These are phyloP conservation scores for Rhynchophorus ferrugineus DNA, from an alignment of 1,140 invertebrate genomes.

Conservation along the genomic window DNA sequence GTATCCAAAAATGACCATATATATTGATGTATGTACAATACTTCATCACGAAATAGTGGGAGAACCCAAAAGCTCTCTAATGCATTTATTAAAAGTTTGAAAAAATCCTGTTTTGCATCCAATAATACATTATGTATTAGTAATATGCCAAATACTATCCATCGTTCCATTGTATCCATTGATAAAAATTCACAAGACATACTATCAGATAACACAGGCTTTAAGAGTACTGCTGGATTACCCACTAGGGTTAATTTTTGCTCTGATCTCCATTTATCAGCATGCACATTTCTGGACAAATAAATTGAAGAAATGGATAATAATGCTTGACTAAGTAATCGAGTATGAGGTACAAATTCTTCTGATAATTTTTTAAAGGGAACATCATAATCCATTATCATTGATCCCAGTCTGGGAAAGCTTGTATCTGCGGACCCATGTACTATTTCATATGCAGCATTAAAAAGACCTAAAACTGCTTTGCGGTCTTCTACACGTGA, in stretches of 20 bases:
- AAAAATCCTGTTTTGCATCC: constrained; percentile 57
- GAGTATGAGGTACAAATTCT: constrained; percentile 93
- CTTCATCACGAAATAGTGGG: constrained; percentile 94
- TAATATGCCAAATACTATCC: constrained; percentile 92
- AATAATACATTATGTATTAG: constrained; percentile 77
- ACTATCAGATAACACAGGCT: constrained; percentile 89
- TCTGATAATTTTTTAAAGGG: constrained; percentile 94
- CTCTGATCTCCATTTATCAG: constrained; percentile 88
- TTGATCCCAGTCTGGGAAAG: constrained; percentile 38
- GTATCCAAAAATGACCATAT: constrained; percentile 90
- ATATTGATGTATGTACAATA: constrained; percentile 91
- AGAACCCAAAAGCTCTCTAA: constrained; percentile 91
- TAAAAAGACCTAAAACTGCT: constrained; percentile 92
- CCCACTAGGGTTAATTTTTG: constrained; percentile 91
- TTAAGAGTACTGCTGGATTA: constrained; percentile 84
- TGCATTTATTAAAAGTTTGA: constrained; percentile 85
- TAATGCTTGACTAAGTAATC: constrained; percentile 76
- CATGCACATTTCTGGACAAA: constrained; percentile 80
- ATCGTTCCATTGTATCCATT: constrained; percentile 89
- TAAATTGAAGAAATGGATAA: constrained; percentile 84
- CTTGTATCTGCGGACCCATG: constrained; percentile 51
- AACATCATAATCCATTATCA: constrained; percentile 96
- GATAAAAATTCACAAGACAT: constrained; percentile 97
- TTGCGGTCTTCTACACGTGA: constrained; percentile 97
- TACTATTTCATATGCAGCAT: constrained; percentile 94